A percentile compares a stretch with the other conserved stretches of the same genome.
These are phyloP conservation scores for Armadillidium nasatum DNA, from an alignment of 1,140 invertebrate species.

Conservation along the genomic window DNA sequence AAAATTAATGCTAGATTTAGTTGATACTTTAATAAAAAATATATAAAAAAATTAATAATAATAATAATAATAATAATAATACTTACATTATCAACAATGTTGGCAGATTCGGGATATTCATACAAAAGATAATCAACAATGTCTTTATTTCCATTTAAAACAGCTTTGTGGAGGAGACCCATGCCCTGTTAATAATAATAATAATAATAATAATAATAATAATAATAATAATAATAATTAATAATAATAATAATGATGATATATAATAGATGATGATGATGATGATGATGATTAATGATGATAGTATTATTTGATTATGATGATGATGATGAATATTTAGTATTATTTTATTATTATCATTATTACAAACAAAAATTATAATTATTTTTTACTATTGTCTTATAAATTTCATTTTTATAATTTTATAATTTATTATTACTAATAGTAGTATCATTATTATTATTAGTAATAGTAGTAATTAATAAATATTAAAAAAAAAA, in stretches of 20 bases:
- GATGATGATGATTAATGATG: too few relatives aligned
- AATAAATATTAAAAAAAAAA: too few relatives aligned
- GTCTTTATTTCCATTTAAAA: conserved; percentile 67
- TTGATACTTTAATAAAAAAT: not conserved
- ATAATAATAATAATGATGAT: too few relatives aligned
- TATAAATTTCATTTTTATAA: too few relatives aligned
- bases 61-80: conserved; percentile 17
- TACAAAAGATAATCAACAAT: conserved; percentile 68
- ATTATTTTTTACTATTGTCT: too few relatives aligned
- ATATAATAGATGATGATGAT: too few relatives aligned
- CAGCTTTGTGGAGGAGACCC: conserved; percentile 71
- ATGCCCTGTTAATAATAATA: conserved; percentile 56
- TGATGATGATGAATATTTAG: too few relatives aligned
- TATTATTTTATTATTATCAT: not conserved
- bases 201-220: too few relatives aligned
- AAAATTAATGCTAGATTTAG: too few relatives aligned
- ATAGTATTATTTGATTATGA: not conserved
- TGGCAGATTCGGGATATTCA: conserved; percentile 67
- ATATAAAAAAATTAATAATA: not conserved
- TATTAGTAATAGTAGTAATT: not conserved
- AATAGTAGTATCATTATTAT: not conserved
- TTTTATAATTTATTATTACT: too few relatives aligned
- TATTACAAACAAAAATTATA: not conserved
- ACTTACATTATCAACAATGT: conserved; percentile 70
- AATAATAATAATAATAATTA: too few relatives aligned